Conservation (phyloP, 2,888 invertebrate genomes). For the Artemia sinica region DNA sequence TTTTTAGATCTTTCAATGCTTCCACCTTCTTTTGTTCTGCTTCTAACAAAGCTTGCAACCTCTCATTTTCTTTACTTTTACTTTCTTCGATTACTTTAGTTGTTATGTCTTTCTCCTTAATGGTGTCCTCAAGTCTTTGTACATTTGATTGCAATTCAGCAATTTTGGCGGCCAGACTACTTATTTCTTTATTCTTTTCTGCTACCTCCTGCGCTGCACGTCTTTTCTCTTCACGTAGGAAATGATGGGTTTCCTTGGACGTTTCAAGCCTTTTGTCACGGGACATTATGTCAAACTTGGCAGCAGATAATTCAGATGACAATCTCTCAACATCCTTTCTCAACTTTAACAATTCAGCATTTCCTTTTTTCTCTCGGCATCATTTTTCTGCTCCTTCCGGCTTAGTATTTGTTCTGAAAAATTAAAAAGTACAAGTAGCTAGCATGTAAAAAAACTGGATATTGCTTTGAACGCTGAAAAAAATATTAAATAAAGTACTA, state of each 20-base stretch:
- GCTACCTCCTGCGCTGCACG: slow-evolving; percentile 24
- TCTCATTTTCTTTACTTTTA: slow-evolving; percentile 26
- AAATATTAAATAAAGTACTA: too few relatives aligned
- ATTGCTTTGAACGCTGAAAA: too few relatives aligned
- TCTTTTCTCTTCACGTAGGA: slow-evolving; percentile 28
- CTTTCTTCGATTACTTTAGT: slow-evolving; percentile 25
- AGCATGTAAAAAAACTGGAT: too few relatives aligned
- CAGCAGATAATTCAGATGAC: slow-evolving; percentile 43
- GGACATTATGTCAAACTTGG: slow-evolving; percentile 40
- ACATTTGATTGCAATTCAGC: slow-evolving; percentile 5
- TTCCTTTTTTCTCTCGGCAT: too few relatives aligned
- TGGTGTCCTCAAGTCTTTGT: background rate
- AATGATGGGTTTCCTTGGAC: slow-evolving; percentile 32
- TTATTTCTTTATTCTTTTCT: slow-evolving; percentile 4
- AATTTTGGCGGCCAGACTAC: slow-evolving; percentile 18
- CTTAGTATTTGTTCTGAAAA: too few relatives aligned
- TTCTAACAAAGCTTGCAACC: slow-evolving; percentile 24
- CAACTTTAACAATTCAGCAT: too few relatives aligned
- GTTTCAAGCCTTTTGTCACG: slow-evolving; percentile 41
- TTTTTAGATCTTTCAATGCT: slow-evolving; percentile 30
- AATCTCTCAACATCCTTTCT: too few relatives aligned
- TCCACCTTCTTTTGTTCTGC: slow-evolving; percentile 28
- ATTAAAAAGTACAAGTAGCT: too few relatives aligned
- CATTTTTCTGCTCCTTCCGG: too few relatives aligned
- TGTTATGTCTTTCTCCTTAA: slow-evolving; percentile 11